A percentile compares a stretch with the other conserved stretches of the same genome.
Conservation (phyloP, 2,797 vertebrate genomes). For the Scolopax bukidnonensis region DNA sequence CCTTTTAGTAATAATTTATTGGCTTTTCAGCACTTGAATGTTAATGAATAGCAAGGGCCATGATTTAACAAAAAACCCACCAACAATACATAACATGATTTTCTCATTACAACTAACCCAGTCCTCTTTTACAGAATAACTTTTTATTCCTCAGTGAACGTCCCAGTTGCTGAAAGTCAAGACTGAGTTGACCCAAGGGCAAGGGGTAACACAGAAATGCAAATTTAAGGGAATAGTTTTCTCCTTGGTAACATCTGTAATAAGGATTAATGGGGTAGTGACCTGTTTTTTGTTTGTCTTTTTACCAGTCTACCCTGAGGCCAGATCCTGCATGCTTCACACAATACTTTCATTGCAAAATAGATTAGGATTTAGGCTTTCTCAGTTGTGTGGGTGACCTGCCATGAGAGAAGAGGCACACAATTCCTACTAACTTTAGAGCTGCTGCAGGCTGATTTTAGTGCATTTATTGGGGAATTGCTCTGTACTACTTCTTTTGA, state of each 20-base stretch:
- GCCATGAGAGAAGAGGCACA: not conserved
- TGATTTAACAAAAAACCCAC: not conserved
- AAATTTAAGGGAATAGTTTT: conserved; percentile 34
- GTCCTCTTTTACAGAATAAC: not conserved
- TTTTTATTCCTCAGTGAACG: not conserved
- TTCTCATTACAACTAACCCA: conserved; percentile 29
- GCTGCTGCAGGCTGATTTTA: not conserved
- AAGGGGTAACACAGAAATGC: conserved; percentile 7
- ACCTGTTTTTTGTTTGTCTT: not conserved
- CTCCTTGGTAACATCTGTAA: conserved; percentile 4
- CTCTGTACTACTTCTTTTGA: not conserved
- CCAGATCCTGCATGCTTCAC: not conserved
- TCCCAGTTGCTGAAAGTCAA: not conserved
- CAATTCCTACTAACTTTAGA: not conserved
- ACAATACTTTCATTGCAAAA: not conserved
- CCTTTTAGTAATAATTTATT: conserved; percentile 73
- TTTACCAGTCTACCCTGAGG: not conserved
- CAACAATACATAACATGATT: not conserved
- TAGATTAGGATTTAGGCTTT: conserved; percentile 26
- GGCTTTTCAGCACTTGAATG: conserved; percentile 66
- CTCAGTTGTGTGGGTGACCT: not conserved
- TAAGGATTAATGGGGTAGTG: conserved; percentile 32
- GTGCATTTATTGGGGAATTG: not conserved
- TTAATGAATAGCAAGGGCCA: conserved; percentile 54
- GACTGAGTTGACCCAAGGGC: not conserved